Base-by-base conservation (phyloP, 2,113 vertebrate genomes). In the Apistogramma diplotaenia region DNA sequence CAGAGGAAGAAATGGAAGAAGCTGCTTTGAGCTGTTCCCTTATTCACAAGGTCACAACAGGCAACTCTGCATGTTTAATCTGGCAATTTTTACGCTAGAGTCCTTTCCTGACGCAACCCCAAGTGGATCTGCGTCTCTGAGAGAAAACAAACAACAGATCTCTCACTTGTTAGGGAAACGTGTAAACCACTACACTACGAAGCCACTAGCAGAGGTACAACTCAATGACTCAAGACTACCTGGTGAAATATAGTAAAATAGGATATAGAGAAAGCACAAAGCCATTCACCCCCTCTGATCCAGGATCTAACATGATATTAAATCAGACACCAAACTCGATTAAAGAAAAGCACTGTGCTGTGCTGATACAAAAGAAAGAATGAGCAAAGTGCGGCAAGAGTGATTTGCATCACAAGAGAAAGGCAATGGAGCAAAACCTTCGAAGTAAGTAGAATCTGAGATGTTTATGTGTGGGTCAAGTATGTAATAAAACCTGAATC, bases 301-400 rank as follows among this genome's bases (percentile, higher is more conserved):
- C 71, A 60, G 71, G 21, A 3, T 74, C 54, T 86, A 85, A 78
- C 33, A 33, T 55, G 62, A 82, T 84, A 85, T 90, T 88, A 85
- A 90, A 90, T 90, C 81, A 81, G 83, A 77, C 29, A 23, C 79
- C 62, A 82, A 91, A 90, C 74, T 87, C 85, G 87, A 89, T 90
- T 86, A 81, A 83, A 87, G 74, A 81, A 79, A 92, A 90, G 61
- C 25, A 40, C 87, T 84, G 67, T 3, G 40, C 60, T 82, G 71
- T 83, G 82, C 74, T 31, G 55, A 77, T 82, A 86, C 76, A 76
- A 84, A 79, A 31, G 60, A 21, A 81, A 73, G 27, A 56, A 60
- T 58, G 53, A 74, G 35, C n/a, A 27, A 74, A 72, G 59, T 8
- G 3, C 23, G 11, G 12, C 18, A 8, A 15, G 11, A 29, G 57